Evolutionary conservation across 1,140 invertebrate genomes (phyloP).

Genomic region (Orchestia grillus): DNA sequence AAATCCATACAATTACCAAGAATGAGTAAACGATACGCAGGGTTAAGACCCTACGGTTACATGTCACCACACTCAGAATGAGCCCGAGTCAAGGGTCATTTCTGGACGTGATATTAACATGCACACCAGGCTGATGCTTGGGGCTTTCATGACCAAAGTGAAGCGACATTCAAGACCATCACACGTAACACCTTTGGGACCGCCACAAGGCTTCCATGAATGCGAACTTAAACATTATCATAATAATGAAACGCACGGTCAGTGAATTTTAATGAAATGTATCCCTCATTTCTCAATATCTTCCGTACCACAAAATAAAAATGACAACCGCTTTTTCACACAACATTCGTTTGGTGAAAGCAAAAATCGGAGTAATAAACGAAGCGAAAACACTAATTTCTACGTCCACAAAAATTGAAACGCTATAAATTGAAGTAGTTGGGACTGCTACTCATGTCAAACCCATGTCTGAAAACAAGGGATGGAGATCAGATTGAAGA

Average conservation of each 20-base stretch:
- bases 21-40: neutral
- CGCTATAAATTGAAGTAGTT: neutral
- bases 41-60: neutral
- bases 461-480: neutral
- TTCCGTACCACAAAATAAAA: neutral
- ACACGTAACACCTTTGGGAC: neutral
- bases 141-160: neutral
- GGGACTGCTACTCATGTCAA: neutral
- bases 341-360: neutral
- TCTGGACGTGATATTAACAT: neutral
- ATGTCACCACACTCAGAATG: neutral
- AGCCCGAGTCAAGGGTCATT: neutral
- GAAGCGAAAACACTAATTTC: neutral
- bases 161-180: neutral
- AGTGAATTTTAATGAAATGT: neutral
- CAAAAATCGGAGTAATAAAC: too few relatives aligned
- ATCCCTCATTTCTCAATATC: neutral
- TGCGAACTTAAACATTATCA: neutral
- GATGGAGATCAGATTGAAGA: neutral
- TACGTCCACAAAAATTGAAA: neutral
- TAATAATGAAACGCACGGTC: neutral
- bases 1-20: too few relatives aligned
- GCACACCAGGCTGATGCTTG: neutral
- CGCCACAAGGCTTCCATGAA: neutral
- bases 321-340: neutral